These are phyloP conservation scores for Macrotrachela quadricornifera DNA, from an alignment of 1,140 invertebrate genomes.

Conservation along the genomic window DNA sequence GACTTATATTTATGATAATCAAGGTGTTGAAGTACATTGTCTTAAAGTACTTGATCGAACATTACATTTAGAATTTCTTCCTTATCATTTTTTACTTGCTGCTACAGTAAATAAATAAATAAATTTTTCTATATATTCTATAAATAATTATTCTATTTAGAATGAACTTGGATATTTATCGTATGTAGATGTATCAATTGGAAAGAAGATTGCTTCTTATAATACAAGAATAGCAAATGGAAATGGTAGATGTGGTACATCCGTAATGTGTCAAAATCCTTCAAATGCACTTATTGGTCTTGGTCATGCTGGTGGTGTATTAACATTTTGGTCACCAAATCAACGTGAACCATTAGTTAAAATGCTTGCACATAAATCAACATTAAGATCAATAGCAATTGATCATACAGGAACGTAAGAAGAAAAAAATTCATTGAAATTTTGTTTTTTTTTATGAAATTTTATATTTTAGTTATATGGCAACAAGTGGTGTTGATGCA, in stretches of 20 bases:
- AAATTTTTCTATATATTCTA: conserved; percentile 6
- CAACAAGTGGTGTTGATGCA: conserved; percentile 58
- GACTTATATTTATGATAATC: conserved; percentile 89
- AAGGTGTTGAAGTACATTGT: conserved; percentile 86
- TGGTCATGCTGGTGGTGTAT: conserved; percentile 67
- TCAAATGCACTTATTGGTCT: conserved; percentile 72
- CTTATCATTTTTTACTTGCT: conserved; percentile 87
- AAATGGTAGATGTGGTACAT: no score
- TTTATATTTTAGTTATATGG: conserved; percentile 49
- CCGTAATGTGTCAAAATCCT: conserved; percentile 75
- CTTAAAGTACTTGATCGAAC: conserved; percentile 61
- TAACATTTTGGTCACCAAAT: conserved; percentile 86
- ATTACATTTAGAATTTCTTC: conserved; percentile 68
- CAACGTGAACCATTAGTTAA: conserved; percentile 59
- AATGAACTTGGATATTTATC: conserved; percentile 56
- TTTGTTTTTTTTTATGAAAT: no score
- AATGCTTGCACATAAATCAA: conserved; percentile 65
- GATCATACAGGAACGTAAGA: conserved; percentile 57
- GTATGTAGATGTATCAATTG: conserved; percentile 84
- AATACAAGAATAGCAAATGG: conserved; percentile 32
- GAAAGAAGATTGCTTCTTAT: conserved; percentile 57
- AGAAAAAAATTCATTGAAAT: no score
- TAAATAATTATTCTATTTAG: conserved; percentile 32
- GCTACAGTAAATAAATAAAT: conserved; percentile 41
- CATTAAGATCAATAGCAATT: conserved; percentile 55